A percentile compares a stretch with the other conserved stretches of the same genome.
Evolutionary conservation across 2,888 invertebrate species (phyloP).

Genomic region (Drosophila mimetica): DNA sequence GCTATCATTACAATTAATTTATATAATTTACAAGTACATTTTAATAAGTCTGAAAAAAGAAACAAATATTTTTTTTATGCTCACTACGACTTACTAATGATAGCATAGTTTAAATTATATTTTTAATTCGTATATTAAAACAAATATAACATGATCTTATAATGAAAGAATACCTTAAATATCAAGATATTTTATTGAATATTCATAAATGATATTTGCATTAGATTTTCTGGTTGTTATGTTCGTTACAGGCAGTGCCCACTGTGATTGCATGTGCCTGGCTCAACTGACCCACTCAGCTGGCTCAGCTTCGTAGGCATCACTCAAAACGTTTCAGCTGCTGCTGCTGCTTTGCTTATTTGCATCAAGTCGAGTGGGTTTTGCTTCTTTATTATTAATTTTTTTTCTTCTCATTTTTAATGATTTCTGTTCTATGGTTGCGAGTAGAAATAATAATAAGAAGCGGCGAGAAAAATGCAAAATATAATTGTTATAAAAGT

Average conservation of each 20-base stretch:
- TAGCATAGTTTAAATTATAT: too few species aligned
- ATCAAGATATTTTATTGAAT: too few species aligned
- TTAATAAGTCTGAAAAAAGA: too few species aligned
- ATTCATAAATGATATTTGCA: too few species aligned
- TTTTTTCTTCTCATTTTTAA: constrained; percentile 27
- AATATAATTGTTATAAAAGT: constrained; percentile 54
- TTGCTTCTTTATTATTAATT: constrained; percentile 38
- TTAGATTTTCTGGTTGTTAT: neutral
- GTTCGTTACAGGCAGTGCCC: neutral
- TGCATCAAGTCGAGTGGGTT: constrained; percentile 53
- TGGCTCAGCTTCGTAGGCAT: constrained; percentile 32
- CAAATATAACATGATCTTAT: too few species aligned
- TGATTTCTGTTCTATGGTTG: constrained; percentile 41
- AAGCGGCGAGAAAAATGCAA: constrained; percentile 22
- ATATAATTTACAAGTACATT: too few species aligned
- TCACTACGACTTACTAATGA: too few species aligned
- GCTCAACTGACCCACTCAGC: constrained; percentile 47
- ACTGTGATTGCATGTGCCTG: constrained; percentile 42
- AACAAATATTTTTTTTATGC: too few species aligned
- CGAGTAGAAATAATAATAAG: constrained; percentile 35
- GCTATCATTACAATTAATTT: too few species aligned
- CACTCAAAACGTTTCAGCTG: constrained; percentile 33
- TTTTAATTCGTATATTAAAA: too few species aligned
- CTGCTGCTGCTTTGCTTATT: constrained; percentile 44
- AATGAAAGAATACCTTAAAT: too few species aligned